A percentile compares a stretch with the other conserved stretches of the same genome.
phyloP scores from a whole-genome alignment of 1,140 invertebrate genomes.

The Drosophila takahashii region DNA sequence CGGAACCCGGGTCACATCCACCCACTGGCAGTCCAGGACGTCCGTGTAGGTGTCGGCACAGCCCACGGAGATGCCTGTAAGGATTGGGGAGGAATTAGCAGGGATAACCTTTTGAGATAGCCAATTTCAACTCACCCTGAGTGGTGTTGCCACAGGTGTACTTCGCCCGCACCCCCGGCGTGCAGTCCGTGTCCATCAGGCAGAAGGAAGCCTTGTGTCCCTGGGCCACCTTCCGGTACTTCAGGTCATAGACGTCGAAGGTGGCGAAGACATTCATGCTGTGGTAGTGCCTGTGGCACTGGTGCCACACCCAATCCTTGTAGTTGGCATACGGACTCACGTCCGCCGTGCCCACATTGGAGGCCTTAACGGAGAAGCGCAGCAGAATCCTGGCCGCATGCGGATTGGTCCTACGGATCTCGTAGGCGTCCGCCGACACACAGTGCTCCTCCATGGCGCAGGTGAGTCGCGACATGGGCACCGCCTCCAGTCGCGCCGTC shows the following conservation, averaged over 20 bases:
- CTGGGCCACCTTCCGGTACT: slow-evolving; percentile 93
- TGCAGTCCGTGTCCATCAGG: slow-evolving; percentile 96
- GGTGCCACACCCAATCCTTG: slow-evolving; percentile 97
- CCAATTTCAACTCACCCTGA: slow-evolving; percentile 87
- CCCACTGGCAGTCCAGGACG: slow-evolving; percentile 98
- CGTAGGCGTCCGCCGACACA: slow-evolving; percentile 92
- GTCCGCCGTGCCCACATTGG: slow-evolving; percentile 95
- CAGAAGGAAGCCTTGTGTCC: slow-evolving; percentile 99
- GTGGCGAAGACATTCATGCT: slow-evolving; percentile 99
- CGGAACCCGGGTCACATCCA: slow-evolving; percentile 95
- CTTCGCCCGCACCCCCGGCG: slow-evolving; percentile 88
- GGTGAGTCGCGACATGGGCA: slow-evolving; percentile 92
- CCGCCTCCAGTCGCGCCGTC: slow-evolving; percentile 94
- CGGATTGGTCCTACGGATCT: slow-evolving; percentile 85
- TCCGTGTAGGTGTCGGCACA: slow-evolving; percentile 97
- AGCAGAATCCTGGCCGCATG: slow-evolving; percentile 59
- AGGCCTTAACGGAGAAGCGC: slow-evolving; percentile 88
- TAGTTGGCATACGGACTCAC: slow-evolving; percentile 95
- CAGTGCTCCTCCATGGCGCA: slow-evolving; percentile 99
- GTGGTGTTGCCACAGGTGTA: slow-evolving; percentile 96
- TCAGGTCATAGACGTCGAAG: slow-evolving; percentile 93
- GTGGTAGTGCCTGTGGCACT: slow-evolving; percentile 98
- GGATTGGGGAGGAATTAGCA: slow-evolving; percentile 33
- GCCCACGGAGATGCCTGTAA: slow-evolving; percentile 94
- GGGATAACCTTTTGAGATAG: neutral